phyloP scores from a whole-genome alignment of 2,888 invertebrate species.

The Tortricodes alternella region DNA sequence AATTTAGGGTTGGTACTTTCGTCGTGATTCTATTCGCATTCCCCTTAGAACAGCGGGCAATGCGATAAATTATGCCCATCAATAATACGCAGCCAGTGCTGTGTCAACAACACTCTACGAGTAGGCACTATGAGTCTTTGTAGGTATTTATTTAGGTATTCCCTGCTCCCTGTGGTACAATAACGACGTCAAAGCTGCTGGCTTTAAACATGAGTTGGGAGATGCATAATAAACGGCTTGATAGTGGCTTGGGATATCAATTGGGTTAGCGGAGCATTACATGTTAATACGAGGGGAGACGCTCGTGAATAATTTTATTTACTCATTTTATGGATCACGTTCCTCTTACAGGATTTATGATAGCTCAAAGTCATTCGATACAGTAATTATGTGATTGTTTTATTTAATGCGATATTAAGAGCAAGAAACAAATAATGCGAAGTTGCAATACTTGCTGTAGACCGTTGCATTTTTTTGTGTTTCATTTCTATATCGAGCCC shows the following conservation, averaged over 20 bases:
- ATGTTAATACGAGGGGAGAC: constrained; percentile 25
- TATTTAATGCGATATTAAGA: neutral
- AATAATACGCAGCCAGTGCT: constrained; percentile 68
- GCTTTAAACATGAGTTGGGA: constrained; percentile 44
- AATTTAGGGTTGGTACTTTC: constrained; percentile 66
- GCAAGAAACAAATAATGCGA: neutral
- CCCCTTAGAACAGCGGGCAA: constrained; percentile 65
- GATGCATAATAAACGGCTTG: constrained; percentile 51
- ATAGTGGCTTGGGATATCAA: constrained; percentile 43
- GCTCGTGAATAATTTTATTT: constrained; percentile 31
- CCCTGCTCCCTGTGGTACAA: constrained; percentile 43
- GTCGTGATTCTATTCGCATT: constrained; percentile 71
- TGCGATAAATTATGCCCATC: constrained; percentile 76
- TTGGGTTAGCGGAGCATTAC: constrained; percentile 33
- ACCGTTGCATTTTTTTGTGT: neutral
- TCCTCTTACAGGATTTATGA: constrained; percentile 11
- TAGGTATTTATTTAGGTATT: constrained; percentile 50
- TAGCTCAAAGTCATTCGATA: neutral
- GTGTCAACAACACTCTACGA: constrained; percentile 71
- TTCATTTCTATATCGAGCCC: neutral
- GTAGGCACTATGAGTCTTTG: constrained; percentile 43
- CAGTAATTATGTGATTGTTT: constrained; percentile 1
- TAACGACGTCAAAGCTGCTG: constrained; percentile 42
- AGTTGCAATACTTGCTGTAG: neutral
- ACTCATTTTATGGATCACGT: constrained; percentile 21